Conservation (phyloP, 2,113 vertebrate species). For the Labeo catla region DNA sequence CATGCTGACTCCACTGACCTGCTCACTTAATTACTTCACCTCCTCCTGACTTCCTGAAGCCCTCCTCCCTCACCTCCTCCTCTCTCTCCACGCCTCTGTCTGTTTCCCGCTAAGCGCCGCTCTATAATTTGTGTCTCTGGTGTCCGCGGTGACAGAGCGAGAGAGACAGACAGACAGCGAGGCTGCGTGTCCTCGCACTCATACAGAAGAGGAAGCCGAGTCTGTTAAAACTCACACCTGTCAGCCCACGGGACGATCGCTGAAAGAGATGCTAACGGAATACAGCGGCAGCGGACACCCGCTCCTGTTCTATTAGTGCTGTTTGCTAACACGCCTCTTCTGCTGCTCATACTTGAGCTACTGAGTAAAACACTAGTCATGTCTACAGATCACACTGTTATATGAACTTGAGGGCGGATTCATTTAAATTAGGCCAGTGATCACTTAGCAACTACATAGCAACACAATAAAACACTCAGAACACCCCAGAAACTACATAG, state of each 20-base stretch:
- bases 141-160: slow-evolving; percentile 8
- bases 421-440: not conserved
- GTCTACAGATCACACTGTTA: not conserved
- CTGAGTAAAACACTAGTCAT: not conserved
- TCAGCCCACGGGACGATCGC: not conserved
- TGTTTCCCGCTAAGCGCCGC: not conserved
- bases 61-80: not conserved
- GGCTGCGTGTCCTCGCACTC: not conserved
- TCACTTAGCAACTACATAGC: not conserved
- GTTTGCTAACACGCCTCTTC: not conserved
- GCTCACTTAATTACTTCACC: slow-evolving; percentile 5
- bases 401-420: not conserved
- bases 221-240: slow-evolving; percentile 19
- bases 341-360: not conserved
- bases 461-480: not conserved
- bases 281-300: not conserved
- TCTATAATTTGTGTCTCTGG: slow-evolving; percentile 9
- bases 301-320: not conserved
- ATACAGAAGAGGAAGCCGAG: not conserved
- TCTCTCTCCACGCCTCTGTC: not conserved
- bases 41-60: not conserved
- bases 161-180: not conserved
- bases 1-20: not conserved
- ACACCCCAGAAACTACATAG: not conserved
- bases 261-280: not conserved